Evolutionary conservation across 2,888 invertebrate genomes (phyloP), one percentile per base, ranked within the genome.

Genomic region (Ophonus ardosiacus): DNA sequence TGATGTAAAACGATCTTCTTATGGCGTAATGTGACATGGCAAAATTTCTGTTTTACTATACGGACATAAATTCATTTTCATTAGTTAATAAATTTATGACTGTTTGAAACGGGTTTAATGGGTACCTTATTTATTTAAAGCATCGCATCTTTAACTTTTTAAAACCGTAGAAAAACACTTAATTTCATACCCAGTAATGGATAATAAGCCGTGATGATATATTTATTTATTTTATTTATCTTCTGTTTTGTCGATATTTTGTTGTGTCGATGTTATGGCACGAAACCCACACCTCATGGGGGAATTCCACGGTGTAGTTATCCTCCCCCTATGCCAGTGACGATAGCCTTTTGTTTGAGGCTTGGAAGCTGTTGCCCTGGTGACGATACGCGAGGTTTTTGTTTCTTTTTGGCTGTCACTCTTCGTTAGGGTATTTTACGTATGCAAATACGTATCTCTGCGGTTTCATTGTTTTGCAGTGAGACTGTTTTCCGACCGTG

Each of bases 351-450:
- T 74, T 74, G 71, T 74, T 74, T 74, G 71, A 40, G 40, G 71
- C 17, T 40, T 40, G 18, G 40, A 18, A 24, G 40, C 68, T 31
- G 71, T 74, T 74, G 68, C 68, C 68, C 68, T 68, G 68, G 68
- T 68, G 71, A 74, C 71, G 71, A 74, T 74, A 74, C 40, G 15
- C 43, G 10, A 38, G 13, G 17, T 74, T 74, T 74, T 74, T 43
- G 43, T 43, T 74, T 43, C 43, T 43, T 74, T 68, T 74, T 74
- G 43, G 43, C 71, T 74, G 71, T 74, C 71, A 74, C 71, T 74
- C 71, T 74, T 40, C 71, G 71, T 74, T 74, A 74, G 18, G 71
- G 15, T 31, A 24, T 68, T 68, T 68, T 68, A 31, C 68, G 38
- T 68, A 68, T 68, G 68, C 68, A 68, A 68, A 68, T 68, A 31